Conservation (phyloP, 1,140 invertebrate species). For the Thaumetopoea pityocampa region DNA sequence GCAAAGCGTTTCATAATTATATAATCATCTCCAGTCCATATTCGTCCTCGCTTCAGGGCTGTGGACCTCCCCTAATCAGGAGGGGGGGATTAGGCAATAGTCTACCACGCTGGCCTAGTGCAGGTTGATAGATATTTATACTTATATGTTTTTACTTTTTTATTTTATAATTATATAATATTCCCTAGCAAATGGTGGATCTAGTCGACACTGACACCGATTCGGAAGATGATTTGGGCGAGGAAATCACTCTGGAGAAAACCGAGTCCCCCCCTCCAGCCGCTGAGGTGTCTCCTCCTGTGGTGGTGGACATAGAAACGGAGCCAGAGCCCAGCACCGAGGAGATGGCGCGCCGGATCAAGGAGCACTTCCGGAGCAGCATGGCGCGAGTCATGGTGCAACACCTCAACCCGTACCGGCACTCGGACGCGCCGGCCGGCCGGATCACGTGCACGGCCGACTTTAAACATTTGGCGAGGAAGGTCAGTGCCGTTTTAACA, state of each 20-base stretch:
- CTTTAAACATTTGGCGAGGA: constrained; percentile 96
- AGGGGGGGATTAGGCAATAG: too few relatives aligned
- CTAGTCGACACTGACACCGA: constrained; percentile 44
- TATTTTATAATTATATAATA: too few relatives aligned
- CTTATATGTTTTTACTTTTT: too few relatives aligned
- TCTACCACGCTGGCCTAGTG: too few relatives aligned
- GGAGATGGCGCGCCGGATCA: constrained; percentile 81
- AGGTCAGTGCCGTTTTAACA: constrained; percentile 79
- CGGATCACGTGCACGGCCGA: constrained; percentile 93
- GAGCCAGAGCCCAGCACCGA: constrained; percentile 1
- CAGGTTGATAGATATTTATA: too few relatives aligned
- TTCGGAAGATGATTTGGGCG: constrained; percentile 29
- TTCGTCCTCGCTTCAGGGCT: too few relatives aligned
- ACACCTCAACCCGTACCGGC: constrained; percentile 92
- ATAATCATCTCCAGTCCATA: too few relatives aligned
- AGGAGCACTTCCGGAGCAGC: constrained; percentile 91
- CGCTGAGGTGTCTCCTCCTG: background rate
- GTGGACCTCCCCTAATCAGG: too few relatives aligned
- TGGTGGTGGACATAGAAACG: background rate
- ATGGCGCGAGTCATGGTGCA: constrained; percentile 94
- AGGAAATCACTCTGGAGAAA: constrained; percentile 8
- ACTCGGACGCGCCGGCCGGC: constrained; percentile 84
- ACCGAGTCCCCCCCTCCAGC: too few relatives aligned
- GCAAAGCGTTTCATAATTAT: too few relatives aligned
- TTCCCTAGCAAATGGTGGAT: constrained; percentile 37